Conservation (phyloP, 2,113 vertebrate genomes). For the Irena cyanogastra region DNA sequence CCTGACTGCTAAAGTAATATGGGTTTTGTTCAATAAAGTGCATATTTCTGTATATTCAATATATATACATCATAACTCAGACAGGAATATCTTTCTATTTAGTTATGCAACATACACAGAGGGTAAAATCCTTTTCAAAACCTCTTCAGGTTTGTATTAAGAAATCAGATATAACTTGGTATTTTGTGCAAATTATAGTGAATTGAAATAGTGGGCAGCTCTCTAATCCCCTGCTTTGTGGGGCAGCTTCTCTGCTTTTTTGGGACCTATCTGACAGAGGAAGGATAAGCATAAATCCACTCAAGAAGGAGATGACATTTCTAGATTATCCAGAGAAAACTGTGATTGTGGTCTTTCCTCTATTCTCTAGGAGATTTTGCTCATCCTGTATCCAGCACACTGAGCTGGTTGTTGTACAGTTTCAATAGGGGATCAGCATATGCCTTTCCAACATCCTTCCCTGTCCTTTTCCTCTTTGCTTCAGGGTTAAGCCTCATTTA, state of each 20-base stretch:
- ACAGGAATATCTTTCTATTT: neutral
- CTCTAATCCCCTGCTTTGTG: neutral
- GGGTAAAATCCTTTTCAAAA: neutral
- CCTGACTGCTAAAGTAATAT: neutral
- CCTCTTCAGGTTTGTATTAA: neutral
- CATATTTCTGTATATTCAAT: neutral
- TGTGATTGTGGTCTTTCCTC: neutral
- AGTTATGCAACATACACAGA: neutral
- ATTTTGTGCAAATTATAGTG: neutral
- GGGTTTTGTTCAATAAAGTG: neutral
- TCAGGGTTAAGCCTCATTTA: neutral
- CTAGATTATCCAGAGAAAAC: neutral
- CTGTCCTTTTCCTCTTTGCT: neutral
- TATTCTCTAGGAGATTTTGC: neutral
- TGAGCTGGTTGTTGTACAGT: neutral
- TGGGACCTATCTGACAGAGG: neutral
- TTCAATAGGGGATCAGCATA: neutral
- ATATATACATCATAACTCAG: neutral
- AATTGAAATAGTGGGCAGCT: neutral
- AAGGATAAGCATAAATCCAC: neutral
- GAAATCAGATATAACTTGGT: neutral
- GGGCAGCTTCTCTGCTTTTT: neutral
- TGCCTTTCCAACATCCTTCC: neutral
- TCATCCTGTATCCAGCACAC: neutral
- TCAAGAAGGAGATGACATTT: neutral